These are phyloP conservation scores for Seladonia tumulorum DNA, from an alignment of 2,888 invertebrate genomes.

Conservation along the genomic window DNA sequence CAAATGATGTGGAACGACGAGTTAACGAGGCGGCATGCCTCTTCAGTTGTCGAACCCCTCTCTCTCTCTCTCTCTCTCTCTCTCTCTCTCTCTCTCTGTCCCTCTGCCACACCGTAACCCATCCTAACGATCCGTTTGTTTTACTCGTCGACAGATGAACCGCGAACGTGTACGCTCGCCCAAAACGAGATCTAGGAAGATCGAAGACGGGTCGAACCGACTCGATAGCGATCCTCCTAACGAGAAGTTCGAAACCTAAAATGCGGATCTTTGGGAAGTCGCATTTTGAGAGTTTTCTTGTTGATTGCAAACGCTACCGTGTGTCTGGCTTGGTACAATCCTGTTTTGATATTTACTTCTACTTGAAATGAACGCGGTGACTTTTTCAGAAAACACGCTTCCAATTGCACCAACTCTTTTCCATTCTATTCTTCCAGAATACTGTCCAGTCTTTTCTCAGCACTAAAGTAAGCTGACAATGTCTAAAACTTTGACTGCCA, in stretches of 20 bases:
- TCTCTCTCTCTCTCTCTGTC: neutral
- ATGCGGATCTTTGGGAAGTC: neutral
- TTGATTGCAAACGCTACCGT: neutral
- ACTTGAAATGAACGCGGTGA: neutral
- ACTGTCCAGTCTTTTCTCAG: neutral
- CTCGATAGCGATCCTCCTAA: neutral
- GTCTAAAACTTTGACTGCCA: neutral
- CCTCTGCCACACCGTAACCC: slow-evolving; percentile 55
- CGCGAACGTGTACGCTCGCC: slow-evolving; percentile 43
- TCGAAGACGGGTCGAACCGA: neutral
- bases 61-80: slow-evolving; percentile 1
- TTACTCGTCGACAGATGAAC: slow-evolving; percentile 53
- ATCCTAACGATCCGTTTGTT: slow-evolving; percentile 69
- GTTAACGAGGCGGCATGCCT: slow-evolving; percentile 74
- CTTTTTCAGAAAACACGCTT: neutral
- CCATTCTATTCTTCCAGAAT: neutral
- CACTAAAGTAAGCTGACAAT: neutral
- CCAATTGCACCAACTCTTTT: neutral
- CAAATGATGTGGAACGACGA: slow-evolving; percentile 76
- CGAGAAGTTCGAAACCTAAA: neutral
- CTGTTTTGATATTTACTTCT: neutral
- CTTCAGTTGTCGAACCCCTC: slow-evolving; percentile 49
- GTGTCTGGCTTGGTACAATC: neutral
- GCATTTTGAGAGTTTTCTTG: neutral
- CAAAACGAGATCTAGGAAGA: slow-evolving; percentile 12